These are phyloP conservation scores for Alloscopus bannaensis DNA, from an alignment of 2,888 invertebrate species.

Conservation along the genomic window DNA sequence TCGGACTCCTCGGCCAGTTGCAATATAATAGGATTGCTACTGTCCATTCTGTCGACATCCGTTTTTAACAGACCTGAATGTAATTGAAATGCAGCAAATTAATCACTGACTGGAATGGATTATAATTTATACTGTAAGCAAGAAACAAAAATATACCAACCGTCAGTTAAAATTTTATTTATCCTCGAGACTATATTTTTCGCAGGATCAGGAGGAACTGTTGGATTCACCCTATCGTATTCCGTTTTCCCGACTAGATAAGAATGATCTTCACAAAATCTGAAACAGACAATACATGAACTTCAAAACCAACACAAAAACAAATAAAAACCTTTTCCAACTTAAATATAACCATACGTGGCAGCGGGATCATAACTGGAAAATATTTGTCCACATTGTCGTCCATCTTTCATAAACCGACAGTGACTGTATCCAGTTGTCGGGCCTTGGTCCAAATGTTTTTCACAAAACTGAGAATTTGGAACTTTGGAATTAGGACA, in stretches of 20 bases:
- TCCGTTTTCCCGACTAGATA: slow-evolving; percentile 27
- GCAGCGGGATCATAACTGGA: slow-evolving; percentile 36
- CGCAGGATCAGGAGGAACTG: slow-evolving; percentile 21
- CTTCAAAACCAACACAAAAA: background rate
- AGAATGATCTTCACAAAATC: slow-evolving; percentile 45
- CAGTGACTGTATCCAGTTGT: slow-evolving; percentile 38
- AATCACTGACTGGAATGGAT: too few relatives aligned
- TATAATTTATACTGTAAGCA: too few relatives aligned
- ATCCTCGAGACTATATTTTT: slow-evolving; percentile 40
- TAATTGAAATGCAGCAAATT: too few relatives aligned
- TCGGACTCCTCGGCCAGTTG: slow-evolving; percentile 42
- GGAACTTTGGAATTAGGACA: slow-evolving; percentile 44
- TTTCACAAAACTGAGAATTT: slow-evolving; percentile 52
- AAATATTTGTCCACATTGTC: slow-evolving; percentile 36
- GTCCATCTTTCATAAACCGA: slow-evolving; percentile 40
- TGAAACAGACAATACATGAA: slow-evolving; percentile 28
- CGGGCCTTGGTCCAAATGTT: slow-evolving; percentile 52
- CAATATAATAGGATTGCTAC: slow-evolving; percentile 22
- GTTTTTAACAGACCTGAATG: slow-evolving; percentile 24
- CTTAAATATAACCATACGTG: slow-evolving; percentile 45
- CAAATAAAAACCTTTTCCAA: too few relatives aligned
- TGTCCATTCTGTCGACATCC: slow-evolving; percentile 9
- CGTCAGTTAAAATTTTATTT: slow-evolving; percentile 35
- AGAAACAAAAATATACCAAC: slow-evolving; percentile 20
- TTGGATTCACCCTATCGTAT: slow-evolving; percentile 40